Base-by-base conservation (phyloP, 2,888 invertebrate genomes). In the Cremastinae sp. region DNA sequence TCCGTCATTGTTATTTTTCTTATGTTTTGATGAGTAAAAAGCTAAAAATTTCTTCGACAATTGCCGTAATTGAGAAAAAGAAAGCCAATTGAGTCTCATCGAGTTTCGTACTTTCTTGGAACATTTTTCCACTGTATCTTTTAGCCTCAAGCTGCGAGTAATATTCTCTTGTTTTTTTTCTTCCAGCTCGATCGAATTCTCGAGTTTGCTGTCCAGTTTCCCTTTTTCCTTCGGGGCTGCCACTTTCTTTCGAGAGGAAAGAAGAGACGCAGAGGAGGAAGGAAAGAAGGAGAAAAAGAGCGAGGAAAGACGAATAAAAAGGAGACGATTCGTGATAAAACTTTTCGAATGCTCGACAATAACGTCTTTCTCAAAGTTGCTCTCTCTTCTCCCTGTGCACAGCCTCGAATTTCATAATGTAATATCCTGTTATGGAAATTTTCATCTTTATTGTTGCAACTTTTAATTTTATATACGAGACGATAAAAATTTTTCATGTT, bases 131-230 rank as follows among this genome's bases (percentile, higher is more conserved):
- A 37, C 39, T 22, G 49, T 28, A 37, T 16, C 49, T 43, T 53
- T 53, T 12, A 12, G 61, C 35, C 70, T 20, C 35, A 16, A 61
- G 69, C 59, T 65, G 58, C 69, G 62, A 76, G 68, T 69, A 65
- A 73, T 61, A 59, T 69, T 68, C 64, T 20, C 64, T 69, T 39
- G 53, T 73, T 76, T 59, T 59, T 76, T 76, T 76, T 73, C 64
- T 18, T 14, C 18, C 2, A 3, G 16, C 39, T 53, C 68, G 73
- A 76, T 76, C 76, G 73, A 69, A 76, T 76, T 65, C 69, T 64
- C 76, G 64, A 73, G 76, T 76, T 73, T 76, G 64, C 69, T 73
- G 76, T 65, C 76, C 76, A 69, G 59, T 76, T 73, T 64, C 75
- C 69, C 71, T 66, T 66, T 28, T 43, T 49, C 20, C 22, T 45